Evolutionary conservation across 2,888 invertebrate species (phyloP), one percentile per base, ranked within the genome.

Genomic region (Patella ulyssiponensis): DNA sequence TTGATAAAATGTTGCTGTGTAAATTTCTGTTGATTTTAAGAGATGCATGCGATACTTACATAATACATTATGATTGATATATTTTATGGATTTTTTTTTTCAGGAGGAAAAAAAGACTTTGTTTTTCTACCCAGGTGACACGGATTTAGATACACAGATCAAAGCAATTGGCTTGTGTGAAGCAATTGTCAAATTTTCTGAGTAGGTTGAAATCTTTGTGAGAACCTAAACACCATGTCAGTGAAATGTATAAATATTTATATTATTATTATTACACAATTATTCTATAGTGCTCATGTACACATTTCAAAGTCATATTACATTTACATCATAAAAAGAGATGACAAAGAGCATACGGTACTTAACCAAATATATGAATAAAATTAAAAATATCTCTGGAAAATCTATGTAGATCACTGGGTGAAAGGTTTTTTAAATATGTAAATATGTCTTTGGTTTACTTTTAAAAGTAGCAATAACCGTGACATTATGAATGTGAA

Each of bases 101-200:
- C 89, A 98, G 97, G 98, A 98, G 92, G 93, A 96, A 79, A 95
- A 97, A 88, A 96, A 97, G 91, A 95, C 98, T 83, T 92, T 98
- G 75, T 98, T 95, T 90, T 98, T 95, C 91, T 94, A 96, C 91
- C 98, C 98, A 2, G 93, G 93, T 78, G 94, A 95, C 86, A 94
- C 95, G 53, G 94, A 95, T 86, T 90, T 94, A 27, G 97, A 98
- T 91, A 94, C 94, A 9, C 96, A 97, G 92, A 90, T 98, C 87
- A 97, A 96, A 92, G 95, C 96, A 92, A 96, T 98, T 83, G 98
- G 99, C 2, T 93, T 99, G 69, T 96, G 97, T 91, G 98, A 98
- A 93, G 98, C 98, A 58, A 96, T 98, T 76, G 95, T 98, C 73
- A 96, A 97, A 91, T 99, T 99, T 93, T 96, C 98, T 86, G 94